Conservation (phyloP, 2,113 vertebrate genomes). For the Myotis davidii region DNA sequence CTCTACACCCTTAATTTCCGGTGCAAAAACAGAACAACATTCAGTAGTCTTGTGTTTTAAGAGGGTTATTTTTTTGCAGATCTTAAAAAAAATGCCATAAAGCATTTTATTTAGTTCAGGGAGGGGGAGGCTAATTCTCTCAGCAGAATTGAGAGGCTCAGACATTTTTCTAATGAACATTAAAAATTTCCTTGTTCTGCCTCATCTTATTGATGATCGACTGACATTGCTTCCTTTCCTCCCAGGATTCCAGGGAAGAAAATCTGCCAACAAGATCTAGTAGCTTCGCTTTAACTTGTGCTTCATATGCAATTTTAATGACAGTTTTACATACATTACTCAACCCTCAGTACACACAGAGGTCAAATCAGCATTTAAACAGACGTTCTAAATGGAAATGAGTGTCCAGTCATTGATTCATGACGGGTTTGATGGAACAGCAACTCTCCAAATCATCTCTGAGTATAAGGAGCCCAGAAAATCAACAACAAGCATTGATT, state of each 20-base stretch:
- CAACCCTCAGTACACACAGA: slow-evolving; percentile 70
- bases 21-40: slow-evolving; percentile 55
- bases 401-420: slow-evolving; percentile 75
- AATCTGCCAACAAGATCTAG: slow-evolving; percentile 47
- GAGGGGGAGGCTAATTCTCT: background rate
- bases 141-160: slow-evolving; percentile 25
- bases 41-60: slow-evolving; percentile 38
- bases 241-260: slow-evolving; percentile 62
- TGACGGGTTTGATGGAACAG: slow-evolving; percentile 70
- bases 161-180: slow-evolving; percentile 35
- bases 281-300: slow-evolving; percentile 58
- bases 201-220: slow-evolving; percentile 65
- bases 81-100: slow-evolving; percentile 12
- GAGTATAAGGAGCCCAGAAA: slow-evolving; percentile 70
- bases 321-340: slow-evolving; percentile 77
- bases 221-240: slow-evolving; percentile 40
- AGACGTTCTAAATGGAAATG: slow-evolving; percentile 86
- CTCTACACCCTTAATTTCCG: slow-evolving; percentile 63
- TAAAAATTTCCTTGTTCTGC: slow-evolving; percentile 57
- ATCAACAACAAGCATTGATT: slow-evolving; percentile 75
- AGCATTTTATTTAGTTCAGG: slow-evolving; percentile 3
- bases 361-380: slow-evolving; percentile 84
- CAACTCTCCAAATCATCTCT: slow-evolving; percentile 59
- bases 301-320: slow-evolving; percentile 77
- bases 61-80: slow-evolving; percentile 43